Base-by-base conservation (phyloP, 2,888 invertebrate species). In the Teleogryllus oceanicus region DNA sequence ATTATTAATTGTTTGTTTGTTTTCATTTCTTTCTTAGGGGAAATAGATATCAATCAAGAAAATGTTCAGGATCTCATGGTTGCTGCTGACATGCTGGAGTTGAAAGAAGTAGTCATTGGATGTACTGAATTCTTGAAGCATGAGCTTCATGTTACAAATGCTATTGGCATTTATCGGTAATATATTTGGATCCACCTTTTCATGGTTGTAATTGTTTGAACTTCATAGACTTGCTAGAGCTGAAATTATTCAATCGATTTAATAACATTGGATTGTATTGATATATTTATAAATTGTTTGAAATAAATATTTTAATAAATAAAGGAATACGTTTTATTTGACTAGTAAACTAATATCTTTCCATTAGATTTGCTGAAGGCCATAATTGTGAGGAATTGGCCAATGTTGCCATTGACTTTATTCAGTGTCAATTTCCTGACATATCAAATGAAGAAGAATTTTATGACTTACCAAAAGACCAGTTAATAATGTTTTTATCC, bases 1-100 rank as follows among this genome's bases (percentile, higher is more conserved):
- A 8, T 37, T 37, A 37, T 5, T 8, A 37, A 37, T 5, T 37
- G 37, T 8, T 37, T 37, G 37, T 8, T 37, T 50, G 21, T 81
- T 78, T 76, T 37, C 5, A 8, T 37, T 37, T 37, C 5, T 78
- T 37, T 83, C 84, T 82, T 86, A 89, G 92, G 92, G 82, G 90
- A 92, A 88, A 90, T 94, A 80, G 87, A 90, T 83, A 91, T 94
- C 83, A 92, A 91, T 83, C 92, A 93, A 87, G 91, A 92, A 80
- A 95, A 95, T 87, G 96, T 97, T 80, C 96, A 96, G 88, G 96
- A 96, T 85, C 88, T 97, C 84, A 90, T 97, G 84, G 92, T 94
- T 83, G 95, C 96, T 76, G 96, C 96, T 76, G 96, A 97, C 87
- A 97, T 97, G 96, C 88, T 97, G 81, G 94, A 96, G 86, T 88